phyloP scores from a whole-genome alignment of 2,113 vertebrate genomes.

The Mastomys natalensis region DNA sequence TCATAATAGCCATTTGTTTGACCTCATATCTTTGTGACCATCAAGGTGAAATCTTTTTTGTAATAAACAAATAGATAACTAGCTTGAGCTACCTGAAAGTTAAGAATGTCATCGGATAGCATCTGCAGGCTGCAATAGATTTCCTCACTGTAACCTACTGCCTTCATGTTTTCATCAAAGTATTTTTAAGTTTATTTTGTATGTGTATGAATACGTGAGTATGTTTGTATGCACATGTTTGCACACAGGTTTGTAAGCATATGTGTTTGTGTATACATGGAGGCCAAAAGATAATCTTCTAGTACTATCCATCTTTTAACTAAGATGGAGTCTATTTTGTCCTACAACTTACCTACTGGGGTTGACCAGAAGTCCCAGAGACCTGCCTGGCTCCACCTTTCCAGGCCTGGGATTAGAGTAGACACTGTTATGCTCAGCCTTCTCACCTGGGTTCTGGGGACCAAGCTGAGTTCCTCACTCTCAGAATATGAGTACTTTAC shows the following conservation, averaged over 20 bases:
- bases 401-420: too few species aligned
- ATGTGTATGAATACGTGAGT: neutral
- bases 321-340: neutral
- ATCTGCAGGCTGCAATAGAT: neutral
- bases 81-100: neutral
- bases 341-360: neutral
- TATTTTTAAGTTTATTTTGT: neutral
- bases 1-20: neutral
- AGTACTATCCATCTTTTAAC: neutral
- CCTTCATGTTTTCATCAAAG: neutral
- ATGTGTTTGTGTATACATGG: neutral
- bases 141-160: neutral
- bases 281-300: neutral
- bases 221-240: too few species aligned
- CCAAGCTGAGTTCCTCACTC: neutral
- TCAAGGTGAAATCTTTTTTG: neutral
- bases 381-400: neutral
- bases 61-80: neutral
- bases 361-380: too few species aligned
- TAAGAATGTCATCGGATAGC: neutral
- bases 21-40: neutral
- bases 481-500: neutral
- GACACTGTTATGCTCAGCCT: neutral
- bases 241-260: neutral
- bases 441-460: neutral